Base-by-base conservation (phyloP, 2,888 invertebrate genomes). In the Hirtodrosophila histrioides region DNA sequence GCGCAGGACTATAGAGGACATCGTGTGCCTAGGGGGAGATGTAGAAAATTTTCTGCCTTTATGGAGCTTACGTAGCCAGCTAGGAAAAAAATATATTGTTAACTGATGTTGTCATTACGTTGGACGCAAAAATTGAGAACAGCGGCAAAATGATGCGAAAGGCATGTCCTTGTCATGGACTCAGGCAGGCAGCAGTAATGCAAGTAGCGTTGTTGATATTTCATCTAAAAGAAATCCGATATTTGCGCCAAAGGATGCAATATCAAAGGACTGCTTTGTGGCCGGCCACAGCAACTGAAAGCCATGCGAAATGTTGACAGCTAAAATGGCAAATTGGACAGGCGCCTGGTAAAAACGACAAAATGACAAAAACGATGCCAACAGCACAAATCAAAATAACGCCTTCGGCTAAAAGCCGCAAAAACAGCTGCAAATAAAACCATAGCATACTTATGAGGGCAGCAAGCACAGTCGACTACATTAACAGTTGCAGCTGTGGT, bases 211-310 rank as follows among this genome's bases (percentile, higher is more conserved):
- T 66, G 71, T 75, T 71, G 67, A 61, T 68, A 71, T 54, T 63
- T 58, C 41, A 63, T 65, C 63, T 41, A 53, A 64, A 75, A 71
- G 66, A 77, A 85, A 89, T 75, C 66, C 76, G 86, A 89, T 88
- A 89, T 81, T 83, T 80, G 60, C 70, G 80, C 84, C 78, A 78
- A 78, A 80, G 86, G 88, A 88, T 88, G 77, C 73, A 78, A 69
- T 86, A 73, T 84, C 88, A 88, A 88, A 88, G 80, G 66, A 67
- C 50, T 74, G 71, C 77, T 78, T 89, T 87, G 88, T 78, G 80
- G 79, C 68, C 69, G 50, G 68, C 61, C 57, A 43, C 63, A 68
- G 29, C 43, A 62, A 36, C 63, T 64, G 66, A 62, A 70, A 70
- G 69, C 50, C 69, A 58, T 64, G 67, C 54, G 55, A 76, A 67